Evolutionary conservation across 2,888 invertebrate genomes (phyloP), one percentile per base, ranked within the genome.

Genomic region (Entomobrya multifasciata): DNA sequence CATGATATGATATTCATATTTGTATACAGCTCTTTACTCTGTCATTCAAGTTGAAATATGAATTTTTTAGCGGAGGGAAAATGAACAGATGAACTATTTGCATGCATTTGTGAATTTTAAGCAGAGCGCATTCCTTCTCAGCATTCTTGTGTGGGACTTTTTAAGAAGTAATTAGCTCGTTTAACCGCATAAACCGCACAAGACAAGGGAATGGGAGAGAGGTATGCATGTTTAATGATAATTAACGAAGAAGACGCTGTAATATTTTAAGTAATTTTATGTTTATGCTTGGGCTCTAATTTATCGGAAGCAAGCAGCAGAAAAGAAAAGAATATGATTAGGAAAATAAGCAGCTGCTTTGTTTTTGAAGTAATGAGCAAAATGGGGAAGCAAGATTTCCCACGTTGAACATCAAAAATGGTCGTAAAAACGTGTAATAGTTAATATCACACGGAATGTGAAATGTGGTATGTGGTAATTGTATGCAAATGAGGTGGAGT

Each of bases 401-500:
- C 52, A 55, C 52, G 52, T 55, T n/a, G 20, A 55, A 55, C 52
- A 55, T 55, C 17, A 55, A 17, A 55, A 55, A 17, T 47, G 47
- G 47, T 47, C 47, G 47, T 47, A 47, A 47, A 47, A 47, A 6
- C n/a, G n/a, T 47, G 11, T 47, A 47, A 11, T 47, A 15, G 47
- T 47, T 47, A 47, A 15, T 47, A 47, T n/a, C 13, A 47, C 47
- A 47, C 47, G 47, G 47, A 47, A 47, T 11, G 47, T 47, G n/a
- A 47, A 47, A 47, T 10, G 47, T 15, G n/a, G 10, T n/a, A 41
- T 11, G 3, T 11, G 47, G 47, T 47, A 55, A 55, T 55, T 55
- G 52, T n/a, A 55, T 55, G 52, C 52, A 55, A 55, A 55, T 55
- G n/a, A 55, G 52, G 52, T 17, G 52, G 52, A 55, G 52, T 55